Conservation (phyloP, 2,113 vertebrate species). For the Nothocercus nigrocapillus region DNA sequence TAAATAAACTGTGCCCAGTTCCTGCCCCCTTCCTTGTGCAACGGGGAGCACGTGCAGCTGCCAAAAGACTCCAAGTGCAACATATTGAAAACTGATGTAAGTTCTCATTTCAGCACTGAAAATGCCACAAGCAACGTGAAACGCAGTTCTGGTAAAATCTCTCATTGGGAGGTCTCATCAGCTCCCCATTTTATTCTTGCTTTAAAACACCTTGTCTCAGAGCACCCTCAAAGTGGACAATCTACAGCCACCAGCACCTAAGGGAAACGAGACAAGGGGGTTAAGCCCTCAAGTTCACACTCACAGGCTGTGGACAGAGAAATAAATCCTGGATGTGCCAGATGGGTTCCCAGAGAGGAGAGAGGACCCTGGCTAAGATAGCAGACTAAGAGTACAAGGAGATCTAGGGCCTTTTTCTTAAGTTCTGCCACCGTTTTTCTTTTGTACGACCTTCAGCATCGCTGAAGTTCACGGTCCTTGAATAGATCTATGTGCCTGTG, state of each 20-base stretch:
- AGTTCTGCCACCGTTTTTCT: not conserved
- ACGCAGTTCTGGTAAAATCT: not conserved
- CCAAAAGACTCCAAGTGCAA: not conserved
- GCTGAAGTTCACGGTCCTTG: not conserved
- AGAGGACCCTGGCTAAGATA: not conserved
- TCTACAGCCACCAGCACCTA: not conserved
- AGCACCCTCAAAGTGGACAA: not conserved
- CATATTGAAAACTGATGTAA: rapidly evolving
- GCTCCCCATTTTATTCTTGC: not conserved
- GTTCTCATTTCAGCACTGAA: not conserved
- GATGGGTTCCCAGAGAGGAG: not conserved
- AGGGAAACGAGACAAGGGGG: not conserved
- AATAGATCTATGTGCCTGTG: not conserved
- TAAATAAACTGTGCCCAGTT: not conserved
- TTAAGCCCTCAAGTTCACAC: not conserved
- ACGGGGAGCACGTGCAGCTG: rapidly evolving
- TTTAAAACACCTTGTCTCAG: not conserved
- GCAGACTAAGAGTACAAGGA: no score
- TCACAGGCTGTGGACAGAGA: not conserved
- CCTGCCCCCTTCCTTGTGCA: not conserved
- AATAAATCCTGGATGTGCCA: no score
- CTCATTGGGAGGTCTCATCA: not conserved
- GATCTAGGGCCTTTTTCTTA: not conserved
- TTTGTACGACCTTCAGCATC: not conserved
- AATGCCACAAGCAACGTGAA: not conserved